A percentile compares a stretch with the other conserved stretches of the same genome.
These are phyloP conservation scores for Solen grandis DNA, from an alignment of 1,140 invertebrate species.

Conservation along the genomic window DNA sequence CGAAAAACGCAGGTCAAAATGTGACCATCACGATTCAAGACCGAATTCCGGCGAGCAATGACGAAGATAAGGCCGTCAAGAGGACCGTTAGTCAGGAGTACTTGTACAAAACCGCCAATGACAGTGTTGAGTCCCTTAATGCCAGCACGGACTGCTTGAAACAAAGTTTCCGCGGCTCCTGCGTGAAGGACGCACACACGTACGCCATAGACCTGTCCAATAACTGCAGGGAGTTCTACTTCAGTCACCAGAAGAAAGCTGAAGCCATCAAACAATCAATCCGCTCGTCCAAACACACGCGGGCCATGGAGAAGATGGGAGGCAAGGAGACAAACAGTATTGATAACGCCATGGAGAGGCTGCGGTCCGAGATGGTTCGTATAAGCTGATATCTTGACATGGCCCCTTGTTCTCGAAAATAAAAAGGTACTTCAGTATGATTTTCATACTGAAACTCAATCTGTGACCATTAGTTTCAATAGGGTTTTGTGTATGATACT, in stretches of 20 bases:
- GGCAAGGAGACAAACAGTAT: conserved; percentile 43
- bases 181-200: conserved; percentile 53
- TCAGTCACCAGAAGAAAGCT: conserved; percentile 50
- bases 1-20: not conserved
- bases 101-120: no score
- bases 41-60: not conserved
- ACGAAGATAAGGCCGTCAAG: not conserved
- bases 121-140: conserved; percentile 22
- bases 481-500: no score
- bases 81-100: not conserved
- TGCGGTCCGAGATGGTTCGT: conserved; percentile 62
- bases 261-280: conserved; percentile 53
- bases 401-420: no score
- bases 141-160: conserved; percentile 10
- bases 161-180: not conserved
- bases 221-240: conserved; percentile 59
- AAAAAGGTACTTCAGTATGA: no score
- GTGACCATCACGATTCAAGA: not conserved
- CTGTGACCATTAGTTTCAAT: no score
- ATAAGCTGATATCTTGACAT: no score
- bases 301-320: conserved; percentile 44
- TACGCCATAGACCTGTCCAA: conserved; percentile 61
- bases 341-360: conserved; percentile 59
- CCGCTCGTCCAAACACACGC: conserved; percentile 28
- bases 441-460: no score